phyloP scores from a whole-genome alignment of 53 echinoderm and acorn worm species.

The Echinometra lucunter region DNA sequence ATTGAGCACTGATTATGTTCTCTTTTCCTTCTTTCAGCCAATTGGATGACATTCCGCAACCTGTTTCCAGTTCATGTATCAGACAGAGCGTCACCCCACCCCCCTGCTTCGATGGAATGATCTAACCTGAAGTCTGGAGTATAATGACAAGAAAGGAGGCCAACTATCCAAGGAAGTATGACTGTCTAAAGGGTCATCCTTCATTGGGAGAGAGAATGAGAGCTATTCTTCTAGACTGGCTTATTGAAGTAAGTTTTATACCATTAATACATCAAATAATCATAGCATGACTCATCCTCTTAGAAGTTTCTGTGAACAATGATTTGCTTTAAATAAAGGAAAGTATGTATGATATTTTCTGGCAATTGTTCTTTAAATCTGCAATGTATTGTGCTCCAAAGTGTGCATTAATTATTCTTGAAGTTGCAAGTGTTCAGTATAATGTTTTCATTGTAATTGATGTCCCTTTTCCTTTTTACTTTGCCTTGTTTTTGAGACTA shows the following conservation, averaged over 20 bases:
- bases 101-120: constrained; percentile 93
- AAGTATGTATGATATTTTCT: too few species aligned
- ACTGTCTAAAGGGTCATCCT: constrained; percentile 84
- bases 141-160: constrained; percentile 90
- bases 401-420: too few species aligned
- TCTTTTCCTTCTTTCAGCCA: constrained; percentile 54
- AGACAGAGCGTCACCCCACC: constrained; percentile 88
- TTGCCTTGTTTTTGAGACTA: too few species aligned
- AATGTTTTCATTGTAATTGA: too few species aligned
- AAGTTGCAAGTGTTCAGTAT: too few species aligned
- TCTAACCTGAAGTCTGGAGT: constrained; percentile 86
- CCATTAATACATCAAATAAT: neutral
- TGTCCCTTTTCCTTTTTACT: too few species aligned
- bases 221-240: constrained; percentile 96
- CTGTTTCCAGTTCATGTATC: constrained; percentile 90
- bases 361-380: too few species aligned
- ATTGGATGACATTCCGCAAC: constrained; percentile 81
- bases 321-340: too few species aligned
- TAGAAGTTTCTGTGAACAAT: neutral
- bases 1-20: neutral
- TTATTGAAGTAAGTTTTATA: constrained; percentile 89
- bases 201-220: constrained; percentile 90
- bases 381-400: too few species aligned
- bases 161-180: constrained; percentile 72
- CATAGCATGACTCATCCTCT: neutral